These are phyloP conservation scores for Papilio aristodemus DNA, from an alignment of 1,140 invertebrate genomes.

Conservation along the genomic window DNA sequence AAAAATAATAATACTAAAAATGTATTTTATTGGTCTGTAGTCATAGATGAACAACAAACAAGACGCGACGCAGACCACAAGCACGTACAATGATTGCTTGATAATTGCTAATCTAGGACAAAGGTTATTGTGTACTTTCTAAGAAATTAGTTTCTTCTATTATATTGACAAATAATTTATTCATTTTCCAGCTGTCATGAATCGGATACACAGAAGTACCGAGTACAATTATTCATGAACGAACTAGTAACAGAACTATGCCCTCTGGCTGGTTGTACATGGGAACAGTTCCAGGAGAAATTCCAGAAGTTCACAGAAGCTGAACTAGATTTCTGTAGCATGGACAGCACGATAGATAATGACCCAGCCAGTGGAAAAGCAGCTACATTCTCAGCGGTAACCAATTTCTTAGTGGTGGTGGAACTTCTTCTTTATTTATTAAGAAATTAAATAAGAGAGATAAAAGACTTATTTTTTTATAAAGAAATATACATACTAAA, in stretches of 20 bases:
- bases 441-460: conserved; percentile 5
- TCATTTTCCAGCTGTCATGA: conserved; percentile 51
- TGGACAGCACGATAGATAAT: conserved; percentile 36
- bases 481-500: not conserved
- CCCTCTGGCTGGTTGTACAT: conserved; percentile 57
- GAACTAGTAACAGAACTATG: conserved; percentile 55
- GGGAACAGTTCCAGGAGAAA: conserved; percentile 53
- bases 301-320: conserved; percentile 49
- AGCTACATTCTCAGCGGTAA: conserved; percentile 2
- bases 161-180: too few relatives aligned
- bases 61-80: too few relatives aligned
- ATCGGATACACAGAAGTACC: conserved; percentile 38
- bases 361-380: conserved; percentile 21
- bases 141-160: too few relatives aligned
- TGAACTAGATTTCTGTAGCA: conserved; percentile 55
- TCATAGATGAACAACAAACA: too few relatives aligned
- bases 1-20: not conserved
- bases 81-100: too few relatives aligned
- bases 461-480: conserved; percentile 6
- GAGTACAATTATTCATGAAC: conserved; percentile 60
- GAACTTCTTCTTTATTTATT: not conserved
- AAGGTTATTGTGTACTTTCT: too few relatives aligned
- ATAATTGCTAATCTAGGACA: too few relatives aligned
- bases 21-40: too few relatives aligned
- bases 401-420: not conserved